phyloP scores from a whole-genome alignment of 2,113 vertebrate species.

The Semicossyphus pulcher region DNA sequence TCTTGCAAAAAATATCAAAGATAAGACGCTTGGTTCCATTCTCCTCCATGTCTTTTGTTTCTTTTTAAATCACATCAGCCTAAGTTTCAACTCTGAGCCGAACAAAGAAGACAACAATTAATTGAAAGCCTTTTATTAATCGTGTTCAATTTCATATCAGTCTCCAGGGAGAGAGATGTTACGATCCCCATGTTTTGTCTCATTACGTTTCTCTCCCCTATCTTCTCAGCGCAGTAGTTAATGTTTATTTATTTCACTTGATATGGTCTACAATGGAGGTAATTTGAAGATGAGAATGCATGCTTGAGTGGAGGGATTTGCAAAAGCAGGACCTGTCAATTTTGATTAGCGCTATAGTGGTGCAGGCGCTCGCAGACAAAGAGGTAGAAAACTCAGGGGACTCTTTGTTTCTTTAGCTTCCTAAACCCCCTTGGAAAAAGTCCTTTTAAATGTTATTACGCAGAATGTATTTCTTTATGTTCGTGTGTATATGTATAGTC shows the following conservation, averaged over 20 bases:
- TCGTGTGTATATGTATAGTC: neutral
- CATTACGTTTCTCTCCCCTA: constrained; percentile 41
- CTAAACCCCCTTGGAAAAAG: constrained; percentile 23
- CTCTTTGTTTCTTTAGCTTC: constrained; percentile 36
- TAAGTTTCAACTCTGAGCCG: constrained; percentile 35
- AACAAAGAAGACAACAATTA: constrained; percentile 54
- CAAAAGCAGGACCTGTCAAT: constrained; percentile 66
- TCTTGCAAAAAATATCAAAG: too few species aligned
- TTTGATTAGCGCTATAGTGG: constrained; percentile 60
- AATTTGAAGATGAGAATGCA: constrained; percentile 66
- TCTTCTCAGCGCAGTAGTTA: constrained; percentile 36
- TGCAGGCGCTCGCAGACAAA: constrained; percentile 26
- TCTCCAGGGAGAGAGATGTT: constrained; percentile 61
- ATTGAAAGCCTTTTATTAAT: constrained; percentile 72
- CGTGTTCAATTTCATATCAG: constrained; percentile 63
- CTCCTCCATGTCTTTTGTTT: constrained; percentile 27
- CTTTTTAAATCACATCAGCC: constrained; percentile 43
- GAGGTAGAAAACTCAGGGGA: constrained; percentile 48
- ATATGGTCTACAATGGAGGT: constrained; percentile 63
- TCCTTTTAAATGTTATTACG: constrained; percentile 26
- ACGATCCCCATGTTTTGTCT: constrained; percentile 61
- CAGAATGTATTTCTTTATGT: constrained; percentile 16
- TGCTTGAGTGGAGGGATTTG: constrained; percentile 61
- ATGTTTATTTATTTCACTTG: constrained; percentile 67
- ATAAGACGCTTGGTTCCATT: rapidly evolving